Evolutionary conservation across 2,888 invertebrate species (phyloP).

Genomic region (Pterostichus niger): DNA sequence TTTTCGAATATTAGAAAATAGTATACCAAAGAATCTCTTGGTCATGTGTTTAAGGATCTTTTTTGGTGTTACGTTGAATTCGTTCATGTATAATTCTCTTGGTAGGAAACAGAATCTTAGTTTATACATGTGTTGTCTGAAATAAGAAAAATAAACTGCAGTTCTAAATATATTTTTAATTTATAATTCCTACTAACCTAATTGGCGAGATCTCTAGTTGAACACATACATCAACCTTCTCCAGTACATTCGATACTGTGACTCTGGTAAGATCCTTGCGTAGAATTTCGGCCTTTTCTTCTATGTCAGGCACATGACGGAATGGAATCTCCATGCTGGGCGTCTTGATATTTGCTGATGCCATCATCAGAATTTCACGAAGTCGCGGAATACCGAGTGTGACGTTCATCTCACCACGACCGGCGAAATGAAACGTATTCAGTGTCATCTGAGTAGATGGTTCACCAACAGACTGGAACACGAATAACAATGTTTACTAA

Average conservation of each 20-base stretch:
- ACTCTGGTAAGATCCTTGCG: conserved; percentile 88
- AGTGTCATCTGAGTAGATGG: conserved; percentile 99
- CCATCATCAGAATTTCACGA: conserved; percentile 97
- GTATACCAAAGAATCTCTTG: conserved; percentile 80
- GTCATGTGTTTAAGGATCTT: conserved; percentile 88
- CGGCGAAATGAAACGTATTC: conserved; percentile 99
- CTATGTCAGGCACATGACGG: conserved; percentile 76
- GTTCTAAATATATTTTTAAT: background rate
- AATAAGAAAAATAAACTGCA: conserved; percentile 67
- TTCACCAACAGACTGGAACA: conserved; percentile 91
- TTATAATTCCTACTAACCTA: background rate
- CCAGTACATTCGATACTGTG: conserved; percentile 88
- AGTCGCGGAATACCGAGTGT: conserved; percentile 99
- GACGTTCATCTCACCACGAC: conserved; percentile 99
- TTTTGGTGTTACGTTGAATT: conserved; percentile 85
- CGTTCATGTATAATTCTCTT: conserved; percentile 84
- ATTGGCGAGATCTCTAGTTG: conserved; percentile 64
- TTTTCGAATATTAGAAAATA: conserved; percentile 83
- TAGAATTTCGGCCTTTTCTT: conserved; percentile 83
- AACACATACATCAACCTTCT: conserved; percentile 83
- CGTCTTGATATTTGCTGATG: conserved; percentile 95
- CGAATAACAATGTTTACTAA: background rate
- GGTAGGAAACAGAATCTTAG: conserved; percentile 88
- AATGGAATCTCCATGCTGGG: conserved; percentile 98
- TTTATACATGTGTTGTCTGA: conserved; percentile 81